Evolutionary conservation across 2,888 invertebrate species (phyloP), one percentile per base, ranked within the genome.

Genomic region (Drosophila subquinaria): DNA sequence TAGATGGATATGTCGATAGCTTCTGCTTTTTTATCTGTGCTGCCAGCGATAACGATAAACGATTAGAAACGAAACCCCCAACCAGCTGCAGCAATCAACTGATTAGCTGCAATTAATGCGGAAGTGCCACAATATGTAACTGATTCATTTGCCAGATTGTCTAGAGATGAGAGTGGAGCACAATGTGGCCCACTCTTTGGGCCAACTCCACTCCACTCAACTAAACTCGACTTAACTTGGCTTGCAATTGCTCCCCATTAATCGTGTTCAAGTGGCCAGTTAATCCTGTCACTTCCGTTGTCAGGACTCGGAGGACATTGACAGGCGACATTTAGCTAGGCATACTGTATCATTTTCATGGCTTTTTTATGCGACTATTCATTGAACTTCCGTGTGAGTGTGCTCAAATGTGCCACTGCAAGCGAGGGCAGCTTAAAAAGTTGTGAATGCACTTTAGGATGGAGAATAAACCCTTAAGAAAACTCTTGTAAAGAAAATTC

Each of bases 201-300:
- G 45, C 5, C 48, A 55, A 47, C 35, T 36, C 9, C 35, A 45
- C 11, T 47, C 59, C 15, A 38, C 17, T 53, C 15, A n/a, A 8
- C 42, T 56, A 38, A 42, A 47, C 20, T 33, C 20, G 30, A 43
- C 10, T 45, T 43, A 20, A 45, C 20, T 56, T 33, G 43, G 17
- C 42, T 56, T 11, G 30, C 15, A 17, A n/a, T 20, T 35, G 56
- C 45, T 45, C 1, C 6, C 20, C 56, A 57, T 70, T 79, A 89
- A 82, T 79, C 86, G 88, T 87, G 86, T 82, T 87, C 79, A 84
- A 87, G 89, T 89, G 81, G 76, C 78, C 87, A 75, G 79, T 82
- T 87, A 87, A 87, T 89, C 85, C 86, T 73, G 70, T 50, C 79
- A 60, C 85, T 87, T 88, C 87, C 87, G 71, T 48, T 55, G 71